Conservation (phyloP, 2,888 invertebrate genomes). For the Hecatera dysodea region DNA sequence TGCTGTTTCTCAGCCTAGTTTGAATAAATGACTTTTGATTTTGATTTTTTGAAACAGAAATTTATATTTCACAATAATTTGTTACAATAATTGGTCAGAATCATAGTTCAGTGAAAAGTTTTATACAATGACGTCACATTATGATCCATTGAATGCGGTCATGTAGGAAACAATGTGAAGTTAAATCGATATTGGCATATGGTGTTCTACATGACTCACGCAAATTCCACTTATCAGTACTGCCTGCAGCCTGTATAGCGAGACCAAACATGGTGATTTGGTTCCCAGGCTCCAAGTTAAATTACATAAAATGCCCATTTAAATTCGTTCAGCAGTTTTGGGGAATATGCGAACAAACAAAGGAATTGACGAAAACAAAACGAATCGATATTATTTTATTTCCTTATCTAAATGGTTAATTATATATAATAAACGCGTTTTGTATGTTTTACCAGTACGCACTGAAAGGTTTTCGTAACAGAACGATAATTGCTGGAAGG, state of each 20-base stretch:
- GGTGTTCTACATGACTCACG: conserved; percentile 40
- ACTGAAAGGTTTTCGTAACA: not conserved
- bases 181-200: conserved; percentile 20
- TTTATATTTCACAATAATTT: not conserved
- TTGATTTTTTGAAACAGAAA: not conserved
- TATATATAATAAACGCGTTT: not conserved
- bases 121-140: not conserved
- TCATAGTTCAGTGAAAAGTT: not conserved
- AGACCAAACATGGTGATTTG: conserved; percentile 57
- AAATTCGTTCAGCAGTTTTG: conserved; percentile 65
- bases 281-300: conserved; percentile 65
- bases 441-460: not conserved
- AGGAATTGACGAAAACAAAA: conserved; percentile 56
- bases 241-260: conserved; percentile 39
- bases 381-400: conserved; percentile 46
- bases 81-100: too few relatives aligned
- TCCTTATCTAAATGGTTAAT: conserved; percentile 31
- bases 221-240: conserved; percentile 45
- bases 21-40: too few relatives aligned
- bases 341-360: conserved; percentile 63
- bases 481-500: not conserved
- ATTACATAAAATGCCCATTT: conserved; percentile 58
- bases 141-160: not conserved
- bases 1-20: too few relatives aligned
- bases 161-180: conserved; percentile 11